Base-by-base conservation (phyloP, 2,113 vertebrate species). In the Callionymus lyra region DNA sequence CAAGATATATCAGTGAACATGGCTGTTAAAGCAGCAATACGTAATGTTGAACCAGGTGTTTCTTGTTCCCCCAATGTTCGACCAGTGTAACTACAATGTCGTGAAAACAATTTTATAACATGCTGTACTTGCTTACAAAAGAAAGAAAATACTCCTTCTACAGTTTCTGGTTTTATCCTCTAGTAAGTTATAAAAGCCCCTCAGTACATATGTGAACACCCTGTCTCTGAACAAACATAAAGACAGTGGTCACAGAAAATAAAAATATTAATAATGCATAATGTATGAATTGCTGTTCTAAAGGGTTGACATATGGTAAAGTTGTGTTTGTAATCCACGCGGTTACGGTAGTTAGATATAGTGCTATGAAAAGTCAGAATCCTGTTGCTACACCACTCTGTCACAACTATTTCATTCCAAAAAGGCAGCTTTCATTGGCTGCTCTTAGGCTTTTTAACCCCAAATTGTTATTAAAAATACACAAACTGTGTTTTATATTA, bases 331-430 rank as follows among this genome's bases (percentile, higher is more conserved):
- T 10, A 10, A n/a, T 40, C 10, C 16, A 40, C 16, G 12, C 38
- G 12, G 6, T 6, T 40, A 12, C 17, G 12, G 18, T 40, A n/a
- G 9, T 15, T 38, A 13, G 9, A 38, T 42, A 72, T 59, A 66
- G 72, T 80, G 72, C 80, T 80, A 71, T 13, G 13, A 35, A n/a
- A 12, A 68, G 55, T 43, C 45, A 47, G 60, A 70, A 51, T 71
- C 57, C 72, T 78, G 57, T 68, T 68, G 69, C 68, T 59, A 80
- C 80, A 80, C 77, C 77, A 80, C 77, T 82, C 72, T 65, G 56
- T 57, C 54, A 38, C 57, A 47, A 52, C 21, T 53, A 58, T 55
- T 59, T 32, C 59, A 44, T 42, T 65, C 21, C 8, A 27, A 27
- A 27, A 8, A 8, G 21, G 21, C 21, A 27, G 41, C 58, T 63